Conservation (phyloP, 2,113 vertebrate genomes). For the Pontoporia blainvillei region DNA sequence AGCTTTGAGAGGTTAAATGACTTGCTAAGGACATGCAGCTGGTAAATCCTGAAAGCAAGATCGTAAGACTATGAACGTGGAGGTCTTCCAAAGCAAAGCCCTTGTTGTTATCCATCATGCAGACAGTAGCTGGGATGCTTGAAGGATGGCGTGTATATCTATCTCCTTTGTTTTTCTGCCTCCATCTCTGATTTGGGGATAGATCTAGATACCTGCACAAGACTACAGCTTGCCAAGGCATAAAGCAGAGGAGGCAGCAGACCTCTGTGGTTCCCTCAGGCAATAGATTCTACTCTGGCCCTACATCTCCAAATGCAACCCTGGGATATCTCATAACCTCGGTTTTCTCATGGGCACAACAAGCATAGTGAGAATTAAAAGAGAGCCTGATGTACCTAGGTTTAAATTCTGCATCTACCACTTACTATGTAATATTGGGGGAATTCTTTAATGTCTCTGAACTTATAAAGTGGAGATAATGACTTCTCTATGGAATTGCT, state of each 20-base stretch:
- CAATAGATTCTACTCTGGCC: not conserved
- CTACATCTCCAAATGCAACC: not conserved
- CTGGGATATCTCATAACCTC: not conserved
- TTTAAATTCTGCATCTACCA: not conserved
- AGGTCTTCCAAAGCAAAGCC: not conserved
- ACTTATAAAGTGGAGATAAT: not conserved
- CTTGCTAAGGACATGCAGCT: not conserved
- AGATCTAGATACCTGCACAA: not conserved
- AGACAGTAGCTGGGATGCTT: not conserved
- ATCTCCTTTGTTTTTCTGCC: not conserved
- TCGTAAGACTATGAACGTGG: not conserved
- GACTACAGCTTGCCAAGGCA: not conserved
- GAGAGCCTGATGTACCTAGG: not conserved
- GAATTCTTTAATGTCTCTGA: not conserved
- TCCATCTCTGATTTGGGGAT: not conserved
- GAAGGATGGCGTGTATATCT: not conserved
- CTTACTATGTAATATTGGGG: not conserved
- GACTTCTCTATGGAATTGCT: not conserved
- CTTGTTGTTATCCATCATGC: not conserved
- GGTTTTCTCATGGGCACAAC: not conserved
- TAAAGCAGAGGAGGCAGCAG: not conserved
- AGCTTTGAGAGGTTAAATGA: not conserved
- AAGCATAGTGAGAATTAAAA: not conserved
- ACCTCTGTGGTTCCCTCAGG: not conserved
- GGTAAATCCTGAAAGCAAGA: not conserved